A percentile compares a stretch with the other conserved stretches of the same genome.
These are phyloP conservation scores for Colletes collaris DNA, from an alignment of 2,888 invertebrate genomes.

Conservation along the genomic window DNA sequence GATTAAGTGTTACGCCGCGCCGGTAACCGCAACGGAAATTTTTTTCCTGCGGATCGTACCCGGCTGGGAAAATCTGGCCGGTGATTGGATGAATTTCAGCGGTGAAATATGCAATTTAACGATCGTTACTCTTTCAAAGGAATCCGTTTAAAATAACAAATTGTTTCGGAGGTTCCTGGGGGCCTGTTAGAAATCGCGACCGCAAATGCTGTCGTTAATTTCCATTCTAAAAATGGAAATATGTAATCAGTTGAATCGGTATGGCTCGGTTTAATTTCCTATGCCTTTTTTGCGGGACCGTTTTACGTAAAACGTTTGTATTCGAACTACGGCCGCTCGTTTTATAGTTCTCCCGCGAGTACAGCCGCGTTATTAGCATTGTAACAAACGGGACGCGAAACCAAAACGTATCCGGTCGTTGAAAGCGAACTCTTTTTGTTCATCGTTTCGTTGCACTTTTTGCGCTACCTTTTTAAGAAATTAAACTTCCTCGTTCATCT, in stretches of 20 bases:
- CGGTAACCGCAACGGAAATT: slow-evolving; percentile 43
- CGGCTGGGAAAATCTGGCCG: background rate
- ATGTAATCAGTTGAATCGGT: slow-evolving; percentile 4
- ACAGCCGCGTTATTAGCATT: background rate
- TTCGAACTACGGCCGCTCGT: background rate
- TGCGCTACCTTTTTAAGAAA: background rate
- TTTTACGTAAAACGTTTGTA: slow-evolving; percentile 4
- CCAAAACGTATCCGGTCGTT: background rate
- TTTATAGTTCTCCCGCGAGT: background rate
- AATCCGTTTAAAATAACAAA: slow-evolving; percentile 20
- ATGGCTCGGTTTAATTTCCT: background rate
- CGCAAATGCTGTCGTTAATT: slow-evolving; percentile 1
- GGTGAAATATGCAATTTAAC: slow-evolving; percentile 20
- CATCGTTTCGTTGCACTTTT: background rate
- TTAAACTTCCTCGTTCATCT: slow-evolving; percentile 1
- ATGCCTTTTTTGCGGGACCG: background rate
- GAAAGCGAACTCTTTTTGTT: background rate
- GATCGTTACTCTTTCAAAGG: slow-evolving; percentile 6
- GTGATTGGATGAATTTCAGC: slow-evolving; percentile 19
- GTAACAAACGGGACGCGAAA: background rate
- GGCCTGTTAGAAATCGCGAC: slow-evolving; percentile 1
- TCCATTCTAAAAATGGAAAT: slow-evolving; percentile 4
- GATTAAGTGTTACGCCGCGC: slow-evolving; percentile 32
- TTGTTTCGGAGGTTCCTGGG: background rate
- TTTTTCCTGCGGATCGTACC: slow-evolving; percentile 19